Percentiles rank a stretch among this genome's conserved stretches.
These are phyloP conservation scores for Helogale parvula DNA, from an alignment of 2,113 vertebrate genomes.

Conservation along the genomic window DNA sequence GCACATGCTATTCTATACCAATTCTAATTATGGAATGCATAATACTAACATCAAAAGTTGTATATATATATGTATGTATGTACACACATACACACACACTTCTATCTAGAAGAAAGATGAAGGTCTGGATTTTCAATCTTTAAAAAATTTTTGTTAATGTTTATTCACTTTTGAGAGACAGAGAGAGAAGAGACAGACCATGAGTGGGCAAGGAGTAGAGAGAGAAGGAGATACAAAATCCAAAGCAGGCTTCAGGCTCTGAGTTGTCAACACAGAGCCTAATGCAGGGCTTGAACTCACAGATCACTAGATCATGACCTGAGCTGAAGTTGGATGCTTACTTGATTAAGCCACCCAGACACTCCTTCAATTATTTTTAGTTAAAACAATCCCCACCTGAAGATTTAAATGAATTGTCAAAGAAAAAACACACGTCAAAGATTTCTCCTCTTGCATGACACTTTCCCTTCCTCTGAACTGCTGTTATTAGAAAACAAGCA, in stretches of 20 bases:
- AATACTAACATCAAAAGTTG: neutral
- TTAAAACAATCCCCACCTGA: conserved; percentile 10
- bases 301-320: too few species aligned
- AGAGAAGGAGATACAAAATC: too few species aligned
- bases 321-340: too few species aligned
- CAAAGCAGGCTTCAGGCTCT: too few species aligned
- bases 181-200: too few species aligned
- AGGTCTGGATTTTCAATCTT: conserved; percentile 12
- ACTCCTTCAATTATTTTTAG: conserved; percentile 14
- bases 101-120: neutral
- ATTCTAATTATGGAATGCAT: neutral
- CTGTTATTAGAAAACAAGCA: conserved; percentile 27
- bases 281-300: too few species aligned
- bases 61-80: neutral
- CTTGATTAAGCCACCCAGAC: too few species aligned
- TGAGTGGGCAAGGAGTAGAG: too few species aligned
- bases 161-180: too few species aligned
- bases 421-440: conserved; percentile 47
- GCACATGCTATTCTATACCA: neutral
- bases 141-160: neutral
- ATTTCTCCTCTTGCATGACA: conserved; percentile 25
- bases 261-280: too few species aligned
- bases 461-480: conserved; percentile 40
- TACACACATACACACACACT: neutral
- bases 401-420: conserved; percentile 52